Evolutionary conservation across 1,140 invertebrate genomes (phyloP), one percentile per base, ranked within the genome.

Genomic region (Bombus huntii): DNA sequence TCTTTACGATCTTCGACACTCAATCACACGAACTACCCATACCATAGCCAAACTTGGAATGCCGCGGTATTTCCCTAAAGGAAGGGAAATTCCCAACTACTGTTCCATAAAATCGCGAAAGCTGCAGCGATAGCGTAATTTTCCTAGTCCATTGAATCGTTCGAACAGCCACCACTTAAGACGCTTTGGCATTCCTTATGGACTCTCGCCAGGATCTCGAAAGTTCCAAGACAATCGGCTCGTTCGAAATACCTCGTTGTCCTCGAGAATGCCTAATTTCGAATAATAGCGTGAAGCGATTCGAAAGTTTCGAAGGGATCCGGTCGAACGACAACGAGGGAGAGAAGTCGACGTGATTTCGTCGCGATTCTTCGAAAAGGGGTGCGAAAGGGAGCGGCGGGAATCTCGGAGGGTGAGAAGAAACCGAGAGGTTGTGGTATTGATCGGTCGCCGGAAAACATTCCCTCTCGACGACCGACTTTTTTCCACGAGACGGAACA

Each of bases 371-470:
- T 80, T 86, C 59, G 34, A 1, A 83, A 87, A 76, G 47, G 68
- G 31, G 22, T 66, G n/a, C 28, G 68, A 37, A 79, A 73, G 66
- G 65, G 62, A 66, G 42, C 53, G 37, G 22, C 18, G 22, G 37
- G 18, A 71, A 66, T 28, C 57, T 59, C 22, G n/a, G 42, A 65
- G 65, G 44, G 68, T 18, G 42, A 70, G 81, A 73, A 53, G 47
- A 57, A 34, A 57, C 53, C 37, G n/a, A 68, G 65, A 31, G 59
- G 80, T 9, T 65, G 75, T 79, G 47, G 90, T 91, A 91, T 91
- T 89, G 90, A 91, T 91, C 89, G 87, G 85, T 66, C 15, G 44
- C 57, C 85, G 75, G 80, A 91, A 90, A 91, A 90, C 89, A 89
- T 87, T 91, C 84, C 87, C 70, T 77, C 87, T 86, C 84, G 87